Evolutionary conservation across 2,797 vertebrate genomes (phyloP).

Genomic region (Sphenodon punctatus): DNA sequence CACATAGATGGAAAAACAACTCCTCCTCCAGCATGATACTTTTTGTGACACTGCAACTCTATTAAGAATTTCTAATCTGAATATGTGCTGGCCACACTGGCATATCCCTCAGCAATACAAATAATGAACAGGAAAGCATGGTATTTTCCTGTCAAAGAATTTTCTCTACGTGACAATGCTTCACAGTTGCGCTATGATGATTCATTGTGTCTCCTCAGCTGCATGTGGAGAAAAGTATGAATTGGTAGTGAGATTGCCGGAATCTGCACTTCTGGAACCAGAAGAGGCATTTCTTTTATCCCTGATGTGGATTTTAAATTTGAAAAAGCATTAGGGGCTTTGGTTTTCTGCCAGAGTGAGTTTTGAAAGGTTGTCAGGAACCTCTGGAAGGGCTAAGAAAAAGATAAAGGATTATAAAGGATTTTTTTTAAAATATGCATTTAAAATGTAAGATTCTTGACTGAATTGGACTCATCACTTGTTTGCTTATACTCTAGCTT

Average conservation of each 20-base stretch:
- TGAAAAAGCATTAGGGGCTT: background rate
- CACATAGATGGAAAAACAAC: no score
- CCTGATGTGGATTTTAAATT: background rate
- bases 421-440: background rate
- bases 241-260: background rate
- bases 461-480: background rate
- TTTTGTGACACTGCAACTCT: background rate
- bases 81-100: background rate
- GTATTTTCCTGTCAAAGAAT: background rate
- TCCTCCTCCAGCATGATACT: background rate
- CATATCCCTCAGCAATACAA: background rate
- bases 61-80: background rate
- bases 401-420: background rate
- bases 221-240: background rate
- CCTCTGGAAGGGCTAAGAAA: background rate
- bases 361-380: background rate
- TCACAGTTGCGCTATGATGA: background rate
- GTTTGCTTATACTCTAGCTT: background rate
- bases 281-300: no score
- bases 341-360: background rate
- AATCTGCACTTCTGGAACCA: no score
- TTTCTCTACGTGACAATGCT: background rate
- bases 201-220: background rate
- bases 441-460: background rate
- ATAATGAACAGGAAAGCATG: background rate